Evolutionary conservation across 2,797 vertebrate species (phyloP).

Genomic region (Tamandua tetradactyla): DNA sequence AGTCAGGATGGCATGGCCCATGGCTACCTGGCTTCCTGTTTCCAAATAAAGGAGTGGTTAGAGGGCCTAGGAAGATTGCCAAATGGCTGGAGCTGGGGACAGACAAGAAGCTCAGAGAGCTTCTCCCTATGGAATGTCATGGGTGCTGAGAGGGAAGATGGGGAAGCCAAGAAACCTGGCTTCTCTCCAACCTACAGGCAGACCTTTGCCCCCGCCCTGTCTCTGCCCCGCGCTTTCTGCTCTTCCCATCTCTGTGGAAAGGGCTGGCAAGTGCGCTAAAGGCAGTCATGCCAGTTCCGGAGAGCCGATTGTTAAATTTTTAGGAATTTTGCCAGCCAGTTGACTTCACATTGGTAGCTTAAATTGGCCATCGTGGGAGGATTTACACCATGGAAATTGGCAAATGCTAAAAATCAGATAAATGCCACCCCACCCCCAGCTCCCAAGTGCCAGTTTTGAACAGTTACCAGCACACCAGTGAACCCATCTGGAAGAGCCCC

Average conservation of each 20-base stretch:
- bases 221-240: neutral
- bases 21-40: neutral
- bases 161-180: neutral
- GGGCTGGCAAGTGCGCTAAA: neutral
- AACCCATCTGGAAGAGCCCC: neutral
- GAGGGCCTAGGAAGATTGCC: neutral
- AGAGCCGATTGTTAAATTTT: neutral
- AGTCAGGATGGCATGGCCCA: neutral
- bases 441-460: neutral
- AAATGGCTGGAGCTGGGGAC: neutral
- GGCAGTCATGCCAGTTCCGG: neutral
- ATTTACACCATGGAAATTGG: constrained; percentile 32
- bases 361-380: constrained; percentile 21
- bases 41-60: neutral
- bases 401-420: neutral
- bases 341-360: neutral
- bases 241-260: neutral
- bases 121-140: neutral
- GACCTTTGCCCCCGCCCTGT: neutral
- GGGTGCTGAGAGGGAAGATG: neutral
- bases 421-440: neutral
- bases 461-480: neutral
- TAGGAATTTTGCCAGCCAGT: constrained; percentile 1
- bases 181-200: neutral
- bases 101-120: neutral